Evolutionary conservation across 2,113 vertebrate genomes (phyloP).

Genomic region (Aramus guarauna): DNA sequence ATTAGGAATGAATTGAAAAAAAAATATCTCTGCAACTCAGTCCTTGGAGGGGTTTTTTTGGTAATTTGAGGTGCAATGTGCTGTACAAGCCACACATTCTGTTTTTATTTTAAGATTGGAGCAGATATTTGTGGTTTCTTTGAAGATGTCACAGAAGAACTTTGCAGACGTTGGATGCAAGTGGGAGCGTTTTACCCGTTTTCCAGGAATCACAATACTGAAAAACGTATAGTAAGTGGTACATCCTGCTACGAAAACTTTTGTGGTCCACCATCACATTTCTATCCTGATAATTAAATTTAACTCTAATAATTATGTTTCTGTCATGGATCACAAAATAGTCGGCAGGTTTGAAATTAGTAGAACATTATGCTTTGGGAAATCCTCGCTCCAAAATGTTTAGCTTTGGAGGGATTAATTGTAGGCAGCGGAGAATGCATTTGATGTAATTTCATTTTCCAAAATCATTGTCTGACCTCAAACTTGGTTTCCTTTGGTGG

Average conservation of each 20-base stretch:
- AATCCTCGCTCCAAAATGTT: background rate
- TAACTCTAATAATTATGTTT: background rate
- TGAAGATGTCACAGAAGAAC: slow-evolving; percentile 77
- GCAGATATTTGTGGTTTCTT: slow-evolving; percentile 90
- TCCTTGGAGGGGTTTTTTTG: too few species aligned
- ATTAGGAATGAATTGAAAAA: background rate
- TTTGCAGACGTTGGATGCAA: slow-evolving; percentile 91
- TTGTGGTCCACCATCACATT: fast-evolving
- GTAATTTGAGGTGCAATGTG: too few species aligned
- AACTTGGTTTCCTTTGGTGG: background rate
- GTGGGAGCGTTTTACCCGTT: slow-evolving; percentile 93
- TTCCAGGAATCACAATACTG: slow-evolving; percentile 88
- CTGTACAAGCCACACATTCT: too few species aligned
- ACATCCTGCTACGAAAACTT: too few species aligned
- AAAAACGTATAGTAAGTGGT: slow-evolving; percentile 71
- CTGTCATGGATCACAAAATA: too few species aligned
- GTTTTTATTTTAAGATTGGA: slow-evolving; percentile 77
- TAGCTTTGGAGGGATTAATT: background rate
- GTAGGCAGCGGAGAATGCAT: background rate
- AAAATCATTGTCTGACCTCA: background rate
- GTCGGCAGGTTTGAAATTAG: background rate
- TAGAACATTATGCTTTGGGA: background rate
- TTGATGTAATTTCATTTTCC: too few species aligned
- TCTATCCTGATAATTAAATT: background rate
- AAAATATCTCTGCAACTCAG: too few species aligned